Evolutionary conservation across 2,113 vertebrate species (phyloP).

Genomic region (Rattus rattus): DNA sequence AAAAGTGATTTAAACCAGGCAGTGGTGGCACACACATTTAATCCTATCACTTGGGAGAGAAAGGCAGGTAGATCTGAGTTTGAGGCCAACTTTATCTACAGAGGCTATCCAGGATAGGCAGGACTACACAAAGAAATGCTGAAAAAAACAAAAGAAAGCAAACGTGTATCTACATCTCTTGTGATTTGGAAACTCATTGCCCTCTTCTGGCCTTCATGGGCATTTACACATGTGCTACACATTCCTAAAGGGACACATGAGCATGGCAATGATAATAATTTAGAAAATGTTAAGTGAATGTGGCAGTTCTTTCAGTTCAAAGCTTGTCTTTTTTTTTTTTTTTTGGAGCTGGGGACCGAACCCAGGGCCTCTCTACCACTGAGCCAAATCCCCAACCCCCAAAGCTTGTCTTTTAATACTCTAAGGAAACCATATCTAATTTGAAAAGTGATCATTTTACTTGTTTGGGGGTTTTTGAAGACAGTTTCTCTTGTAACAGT

Average conservation of each 20-base stretch:
- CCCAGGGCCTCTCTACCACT: too few relatives aligned
- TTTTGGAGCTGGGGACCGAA: too few relatives aligned
- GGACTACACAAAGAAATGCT: background rate
- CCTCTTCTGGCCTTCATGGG: background rate
- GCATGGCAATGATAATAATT: background rate
- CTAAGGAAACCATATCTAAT: background rate
- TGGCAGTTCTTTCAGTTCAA: slow-evolving; percentile 28
- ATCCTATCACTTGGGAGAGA: background rate
- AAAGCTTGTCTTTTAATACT: slow-evolving; percentile 31
- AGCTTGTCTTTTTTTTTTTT: slow-evolving; percentile 8
- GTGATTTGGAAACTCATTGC: background rate
- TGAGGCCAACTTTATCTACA: background rate
- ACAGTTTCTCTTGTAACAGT: background rate
- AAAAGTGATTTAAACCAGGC: background rate
- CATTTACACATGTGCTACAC: background rate
- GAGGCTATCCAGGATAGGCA: background rate
- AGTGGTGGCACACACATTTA: background rate
- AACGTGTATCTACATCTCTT: background rate
- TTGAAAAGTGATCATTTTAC: background rate
- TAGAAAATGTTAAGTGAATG: background rate
- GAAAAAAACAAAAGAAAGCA: background rate
- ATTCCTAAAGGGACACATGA: background rate
- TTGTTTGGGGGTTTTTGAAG: background rate
- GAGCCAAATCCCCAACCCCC: too few relatives aligned
- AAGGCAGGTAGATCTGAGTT: background rate